Conservation (phyloP, 1,140 invertebrate genomes). For the Ips nitidus region DNA sequence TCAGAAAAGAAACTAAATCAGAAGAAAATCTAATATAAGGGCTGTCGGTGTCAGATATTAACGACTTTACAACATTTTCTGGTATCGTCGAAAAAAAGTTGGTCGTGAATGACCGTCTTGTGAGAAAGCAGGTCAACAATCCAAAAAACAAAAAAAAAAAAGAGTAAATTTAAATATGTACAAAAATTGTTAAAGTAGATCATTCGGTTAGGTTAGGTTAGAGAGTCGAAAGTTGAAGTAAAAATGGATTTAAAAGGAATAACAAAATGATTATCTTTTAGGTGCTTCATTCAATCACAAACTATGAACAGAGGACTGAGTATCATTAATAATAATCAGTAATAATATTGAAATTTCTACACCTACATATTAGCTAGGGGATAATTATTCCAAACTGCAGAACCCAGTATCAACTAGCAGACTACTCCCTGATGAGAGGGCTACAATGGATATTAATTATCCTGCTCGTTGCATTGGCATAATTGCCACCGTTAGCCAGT, state of each 20-base stretch:
- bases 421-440: not conserved
- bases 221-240: not conserved
- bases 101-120: not conserved
- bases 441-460: slow-evolving; percentile 1
- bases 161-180: no score
- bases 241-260: not conserved
- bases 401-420: not conserved
- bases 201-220: not conserved
- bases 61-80: slow-evolving; percentile 24
- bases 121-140: not conserved
- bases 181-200: no score
- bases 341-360: not conserved
- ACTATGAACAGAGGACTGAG: no score
- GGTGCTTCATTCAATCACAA: not conserved
- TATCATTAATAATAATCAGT: not conserved
- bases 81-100: slow-evolving; percentile 10
- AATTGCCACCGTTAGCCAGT: not conserved
- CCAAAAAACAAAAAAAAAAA: not conserved
- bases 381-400: not conserved
- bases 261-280: not conserved
- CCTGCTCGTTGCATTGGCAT: not conserved
- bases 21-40: slow-evolving; percentile 25
- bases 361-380: not conserved
- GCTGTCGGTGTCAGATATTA: slow-evolving; percentile 27
- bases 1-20: slow-evolving; percentile 9